phyloP scores from a whole-genome alignment of 1,140 invertebrate species.

The Solenopsis invicta region DNA sequence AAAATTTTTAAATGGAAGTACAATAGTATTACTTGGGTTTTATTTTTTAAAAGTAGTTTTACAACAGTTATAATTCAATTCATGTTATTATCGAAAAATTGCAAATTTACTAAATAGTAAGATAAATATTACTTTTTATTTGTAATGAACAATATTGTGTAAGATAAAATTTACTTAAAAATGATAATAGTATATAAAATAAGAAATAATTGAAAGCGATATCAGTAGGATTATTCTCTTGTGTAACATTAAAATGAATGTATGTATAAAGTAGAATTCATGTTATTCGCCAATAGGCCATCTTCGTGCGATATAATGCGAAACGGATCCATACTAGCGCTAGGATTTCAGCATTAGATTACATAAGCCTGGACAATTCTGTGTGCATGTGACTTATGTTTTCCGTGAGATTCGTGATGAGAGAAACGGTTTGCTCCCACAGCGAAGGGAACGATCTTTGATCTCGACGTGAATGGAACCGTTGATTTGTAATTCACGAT shows the following conservation, averaged over 20 bases:
- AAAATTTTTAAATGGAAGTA: too few species aligned
- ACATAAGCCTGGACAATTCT: slow-evolving; percentile 24
- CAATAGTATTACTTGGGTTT: too few species aligned
- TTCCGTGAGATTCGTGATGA: slow-evolving; percentile 10
- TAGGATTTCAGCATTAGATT: slow-evolving; percentile 42
- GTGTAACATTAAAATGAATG: neutral
- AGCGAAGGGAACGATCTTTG: slow-evolving; percentile 9
- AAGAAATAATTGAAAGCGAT: neutral
- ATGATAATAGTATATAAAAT: neutral
- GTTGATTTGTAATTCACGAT: slow-evolving; percentile 26
- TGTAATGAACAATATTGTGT: neutral
- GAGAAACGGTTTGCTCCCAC: slow-evolving; percentile 26
- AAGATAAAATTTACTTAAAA: neutral
- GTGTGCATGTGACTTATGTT: slow-evolving; percentile 12
- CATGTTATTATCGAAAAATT: too few species aligned
- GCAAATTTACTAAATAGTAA: neutral
- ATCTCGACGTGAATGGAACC: slow-evolving; percentile 7
- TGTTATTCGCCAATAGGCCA: slow-evolving; percentile 13
- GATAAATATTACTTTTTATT: neutral
- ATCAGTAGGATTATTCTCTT: neutral
- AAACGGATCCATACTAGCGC: slow-evolving; percentile 12
- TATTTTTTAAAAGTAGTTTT: too few species aligned
- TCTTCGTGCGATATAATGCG: neutral
- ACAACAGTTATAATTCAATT: too few species aligned
- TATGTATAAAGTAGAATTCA: neutral